Percentiles rank a stretch among this genome's conserved stretches.
Conservation (phyloP, 2,113 vertebrate species). For the Planiliza haematocheilus region DNA sequence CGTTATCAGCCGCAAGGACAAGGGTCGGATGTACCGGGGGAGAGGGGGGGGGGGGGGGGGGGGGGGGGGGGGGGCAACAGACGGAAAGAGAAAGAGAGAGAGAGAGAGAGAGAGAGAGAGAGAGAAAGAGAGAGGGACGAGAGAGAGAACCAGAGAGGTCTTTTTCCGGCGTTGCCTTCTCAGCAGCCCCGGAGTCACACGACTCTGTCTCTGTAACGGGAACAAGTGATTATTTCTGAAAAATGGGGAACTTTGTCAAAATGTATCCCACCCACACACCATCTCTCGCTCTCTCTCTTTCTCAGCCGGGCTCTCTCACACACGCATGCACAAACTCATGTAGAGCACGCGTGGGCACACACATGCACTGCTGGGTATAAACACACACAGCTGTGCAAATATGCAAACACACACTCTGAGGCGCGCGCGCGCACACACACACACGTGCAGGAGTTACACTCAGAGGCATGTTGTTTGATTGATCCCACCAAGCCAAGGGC, state of each 20-base stretch:
- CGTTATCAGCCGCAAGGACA: slow-evolving; percentile 72
- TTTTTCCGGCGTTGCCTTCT: slow-evolving; percentile 58
- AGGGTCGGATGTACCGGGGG: slow-evolving; percentile 53
- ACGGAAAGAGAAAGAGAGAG: slow-evolving; percentile 27
- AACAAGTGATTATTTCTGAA: slow-evolving; percentile 80
- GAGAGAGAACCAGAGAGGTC: slow-evolving; percentile 30
- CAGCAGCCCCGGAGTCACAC: slow-evolving; percentile 66
- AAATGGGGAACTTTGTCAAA: slow-evolving; percentile 81
- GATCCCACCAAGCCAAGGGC: slow-evolving; percentile 56
- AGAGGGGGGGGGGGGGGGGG: slow-evolving; percentile 17
- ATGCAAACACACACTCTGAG: slow-evolving; percentile 42
- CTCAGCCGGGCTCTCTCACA: slow-evolving; percentile 18
- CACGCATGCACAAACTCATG: slow-evolving; percentile 27
- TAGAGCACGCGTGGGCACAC: slow-evolving; percentile 40
- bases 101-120: slow-evolving; percentile 36
- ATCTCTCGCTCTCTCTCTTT: slow-evolving; percentile 37
- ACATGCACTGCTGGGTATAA: slow-evolving; percentile 43
- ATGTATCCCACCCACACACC: slow-evolving; percentile 72
- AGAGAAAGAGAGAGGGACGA: slow-evolving; percentile 28
- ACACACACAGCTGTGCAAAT: slow-evolving; percentile 65
- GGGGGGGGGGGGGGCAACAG: no score
- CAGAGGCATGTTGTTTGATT: slow-evolving; percentile 56
- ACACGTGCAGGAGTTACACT: slow-evolving; percentile 16
- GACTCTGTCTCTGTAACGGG: slow-evolving; percentile 65
- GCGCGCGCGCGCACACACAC: neutral